Evolutionary conservation across 2,113 vertebrate genomes (phyloP), one percentile per base, ranked within the genome.

Genomic region (Vidua macroura): DNA sequence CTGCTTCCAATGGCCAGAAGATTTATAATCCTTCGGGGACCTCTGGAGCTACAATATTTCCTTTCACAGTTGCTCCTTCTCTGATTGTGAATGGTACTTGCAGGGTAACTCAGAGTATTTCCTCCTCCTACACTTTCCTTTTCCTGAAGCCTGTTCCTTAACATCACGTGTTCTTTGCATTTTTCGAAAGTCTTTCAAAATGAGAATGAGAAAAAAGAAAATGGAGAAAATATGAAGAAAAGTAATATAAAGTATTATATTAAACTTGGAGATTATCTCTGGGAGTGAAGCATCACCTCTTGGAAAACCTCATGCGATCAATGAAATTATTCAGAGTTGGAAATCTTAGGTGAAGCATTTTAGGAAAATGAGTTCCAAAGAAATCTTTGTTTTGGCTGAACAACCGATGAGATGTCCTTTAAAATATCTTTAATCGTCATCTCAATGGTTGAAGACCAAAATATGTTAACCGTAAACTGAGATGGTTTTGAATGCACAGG

Each of bases 101-200:
- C 81, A 41, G 86, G 58, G 78, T 80, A 93, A 83, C 86, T 63
- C 68, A 59, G 67, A 79, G 62, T 90, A 75, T 88, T 95, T 95
- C 86, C 66, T 94, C 83, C 88, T 96, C 93, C 94, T 76, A 35
- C 90, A 86, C 83, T 86, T 95, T 82, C 90, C 92, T 92, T 90
- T 95, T 94, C 74, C 91, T 75, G 81, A 77, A 96, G 73, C 89
- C 6, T n/a, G 11, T 52, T 86, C 39, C 49, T 91, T 73, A 51
- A 43, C 24, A 33, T 63, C 33, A 14, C 4, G 17, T 48, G 20
- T 12, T 70, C 25, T 74, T 86, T 81, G 59, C 27, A 9, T 74
- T 90, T 76, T 91, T 51, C 48, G 44, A 11, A 92, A 70, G 59
- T 55, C 55, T 82, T 85, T 80, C 24, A 73, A 67, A 90, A 83